A percentile compares a stretch with the other conserved stretches of the same genome.
phyloP scores from a whole-genome alignment of 2,888 invertebrate species.

The Coleophora flavipennella region DNA sequence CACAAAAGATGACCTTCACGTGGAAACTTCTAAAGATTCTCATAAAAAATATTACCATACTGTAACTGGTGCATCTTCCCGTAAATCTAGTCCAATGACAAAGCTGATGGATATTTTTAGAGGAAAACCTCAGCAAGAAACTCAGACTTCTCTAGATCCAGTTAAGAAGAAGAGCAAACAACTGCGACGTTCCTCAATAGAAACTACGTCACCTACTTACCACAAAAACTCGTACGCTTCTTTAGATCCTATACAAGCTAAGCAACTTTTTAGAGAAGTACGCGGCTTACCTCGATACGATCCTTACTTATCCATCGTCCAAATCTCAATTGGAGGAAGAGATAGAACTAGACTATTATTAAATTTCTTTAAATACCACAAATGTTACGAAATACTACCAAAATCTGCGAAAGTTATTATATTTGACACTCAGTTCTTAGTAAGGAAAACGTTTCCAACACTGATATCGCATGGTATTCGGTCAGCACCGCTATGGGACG shows the following conservation, averaged over 20 bases:
- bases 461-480: constrained; percentile 63
- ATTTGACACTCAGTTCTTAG: constrained; percentile 64
- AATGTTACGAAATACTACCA: constrained; percentile 65
- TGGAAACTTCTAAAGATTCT: constrained; percentile 49
- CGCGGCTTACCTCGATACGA: constrained; percentile 63
- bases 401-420: constrained; percentile 67
- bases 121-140: constrained; percentile 50
- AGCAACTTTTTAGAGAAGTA: constrained; percentile 62
- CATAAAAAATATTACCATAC: constrained; percentile 67
- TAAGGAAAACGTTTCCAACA: constrained; percentile 62
- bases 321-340: constrained; percentile 63
- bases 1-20: constrained; percentile 39
- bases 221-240: constrained; percentile 66
- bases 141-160: constrained; percentile 36
- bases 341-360: constrained; percentile 61
- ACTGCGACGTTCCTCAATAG: constrained; percentile 56
- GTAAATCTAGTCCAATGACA: constrained; percentile 64
- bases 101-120: constrained; percentile 66
- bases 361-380: constrained; percentile 66
- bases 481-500: constrained; percentile 65
- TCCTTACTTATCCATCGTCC: constrained; percentile 65
- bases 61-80: constrained; percentile 62
- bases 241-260: constrained; percentile 59
- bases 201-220: constrained; percentile 63
- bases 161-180: constrained; percentile 56